Evolutionary conservation across 2,888 invertebrate species (phyloP).

Genomic region (Eilema depressum): DNA sequence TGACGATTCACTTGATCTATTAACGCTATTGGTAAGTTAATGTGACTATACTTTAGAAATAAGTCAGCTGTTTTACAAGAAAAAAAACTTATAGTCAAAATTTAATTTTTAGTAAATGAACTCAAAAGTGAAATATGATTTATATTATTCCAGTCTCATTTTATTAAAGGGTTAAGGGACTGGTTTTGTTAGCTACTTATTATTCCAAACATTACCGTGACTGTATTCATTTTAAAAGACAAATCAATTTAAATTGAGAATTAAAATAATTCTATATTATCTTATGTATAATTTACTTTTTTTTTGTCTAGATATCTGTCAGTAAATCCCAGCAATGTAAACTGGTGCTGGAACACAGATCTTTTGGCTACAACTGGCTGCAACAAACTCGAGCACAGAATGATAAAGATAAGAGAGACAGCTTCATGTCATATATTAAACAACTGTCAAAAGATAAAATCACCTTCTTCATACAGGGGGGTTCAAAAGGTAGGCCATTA

Average conservation of each 20-base stretch:
- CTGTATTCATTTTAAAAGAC: not conserved
- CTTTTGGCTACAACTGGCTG: conserved; percentile 91
- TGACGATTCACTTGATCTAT: conserved; percentile 89
- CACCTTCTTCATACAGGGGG: conserved; percentile 77
- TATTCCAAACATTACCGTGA: not conserved
- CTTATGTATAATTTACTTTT: not conserved
- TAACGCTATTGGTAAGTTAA: conserved; percentile 76
- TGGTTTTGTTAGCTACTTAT: not conserved
- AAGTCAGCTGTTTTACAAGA: not conserved
- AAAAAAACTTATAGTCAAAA: not conserved
- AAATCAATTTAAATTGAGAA: not conserved
- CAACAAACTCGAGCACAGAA: conserved; percentile 73
- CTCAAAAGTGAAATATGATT: not conserved
- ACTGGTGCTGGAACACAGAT: conserved; percentile 92
- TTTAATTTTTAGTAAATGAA: not conserved
- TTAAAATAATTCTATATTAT: not conserved
- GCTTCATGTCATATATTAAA: conserved; percentile 83
- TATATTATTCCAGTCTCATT: not conserved
- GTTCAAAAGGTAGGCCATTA: conserved; percentile 73
- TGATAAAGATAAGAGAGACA: conserved; percentile 79
- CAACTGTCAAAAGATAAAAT: conserved; percentile 85
- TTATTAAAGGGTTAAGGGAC: not conserved
- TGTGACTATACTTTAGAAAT: not conserved
- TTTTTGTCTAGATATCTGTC: conserved; percentile 88
- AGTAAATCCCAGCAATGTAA: conserved; percentile 93